Base-by-base conservation (phyloP, 1,140 invertebrate species). In the Bombus turneri region DNA sequence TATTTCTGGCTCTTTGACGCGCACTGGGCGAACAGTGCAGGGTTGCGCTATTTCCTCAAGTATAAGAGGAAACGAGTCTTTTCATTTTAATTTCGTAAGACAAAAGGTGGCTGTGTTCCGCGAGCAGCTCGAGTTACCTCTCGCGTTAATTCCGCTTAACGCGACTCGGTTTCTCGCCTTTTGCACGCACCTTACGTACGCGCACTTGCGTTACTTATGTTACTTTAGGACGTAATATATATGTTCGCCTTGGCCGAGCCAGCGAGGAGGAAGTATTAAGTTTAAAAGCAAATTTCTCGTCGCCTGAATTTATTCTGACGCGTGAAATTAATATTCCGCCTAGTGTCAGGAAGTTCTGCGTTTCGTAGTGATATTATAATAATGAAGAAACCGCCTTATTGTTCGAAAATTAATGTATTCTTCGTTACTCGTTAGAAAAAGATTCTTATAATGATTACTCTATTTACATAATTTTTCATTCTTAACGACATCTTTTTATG, bases 91-190 rank as follows among this genome's bases (percentile, higher is more conserved):
- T 89, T 89, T 86, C 68, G 66, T 62, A 66, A 75, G 75, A 89
- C 81, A 83, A 89, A 89, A 89, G 79, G 39, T 22, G n/a, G n/a
- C 47, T 47, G 57, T 75, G 80, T 77, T 41, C 43, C 75, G 62
- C 57, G 57, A 18, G 28, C 8, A 18, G 64, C 68, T 89, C 88
- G 62, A 22, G 53, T 89, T 89, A 87, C 88, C 74, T 79, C 64
- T 72, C 68, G 77, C 85, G 76, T 89, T 90, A 90, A 90, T 89
- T 87, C 77, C 81, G 69, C 81, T 89, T 89, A 89, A 90, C 81
- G 62, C 88, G 81, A 41, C 85, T 81, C 68, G 78, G 78, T 89
- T 89, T 83, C 85, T 71, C 85, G 81, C 80, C 85, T 89, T 81
- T 80, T 85, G 68, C 83, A 85, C 83, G 83, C 83, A 85, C 83